Conservation (phyloP, 1,140 invertebrate genomes). For the Neodiprion fabricii region DNA sequence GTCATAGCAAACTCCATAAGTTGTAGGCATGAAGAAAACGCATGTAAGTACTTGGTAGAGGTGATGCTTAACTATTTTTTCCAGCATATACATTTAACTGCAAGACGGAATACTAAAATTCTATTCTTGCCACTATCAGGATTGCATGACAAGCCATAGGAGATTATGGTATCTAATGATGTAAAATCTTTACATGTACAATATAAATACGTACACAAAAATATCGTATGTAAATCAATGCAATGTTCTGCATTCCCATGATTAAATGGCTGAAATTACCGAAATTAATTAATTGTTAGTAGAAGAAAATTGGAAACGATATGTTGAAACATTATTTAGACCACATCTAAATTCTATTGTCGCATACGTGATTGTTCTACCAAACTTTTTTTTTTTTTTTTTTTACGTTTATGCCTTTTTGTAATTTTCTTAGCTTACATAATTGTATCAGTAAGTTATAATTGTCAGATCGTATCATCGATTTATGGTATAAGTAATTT, state of each 20-base stretch:
- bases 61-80: neutral
- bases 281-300: neutral
- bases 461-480: neutral
- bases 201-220: neutral
- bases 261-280: neutral
- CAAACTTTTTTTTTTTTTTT: neutral
- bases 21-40: neutral
- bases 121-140: constrained; percentile 7
- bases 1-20: neutral
- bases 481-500: neutral
- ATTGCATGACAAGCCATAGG: neutral
- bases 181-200: neutral
- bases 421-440: neutral
- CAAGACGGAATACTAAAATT: neutral
- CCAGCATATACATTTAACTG: neutral
- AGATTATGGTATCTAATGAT: neutral
- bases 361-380: neutral
- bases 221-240: neutral
- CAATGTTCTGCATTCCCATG: neutral
- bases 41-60: neutral
- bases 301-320: too few species aligned
- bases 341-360: neutral
- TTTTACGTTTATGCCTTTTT: neutral
- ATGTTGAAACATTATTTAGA: too few species aligned
- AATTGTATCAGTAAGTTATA: neutral